phyloP scores from a whole-genome alignment of 2,797 vertebrate species.

The Eulemur albifrons region DNA sequence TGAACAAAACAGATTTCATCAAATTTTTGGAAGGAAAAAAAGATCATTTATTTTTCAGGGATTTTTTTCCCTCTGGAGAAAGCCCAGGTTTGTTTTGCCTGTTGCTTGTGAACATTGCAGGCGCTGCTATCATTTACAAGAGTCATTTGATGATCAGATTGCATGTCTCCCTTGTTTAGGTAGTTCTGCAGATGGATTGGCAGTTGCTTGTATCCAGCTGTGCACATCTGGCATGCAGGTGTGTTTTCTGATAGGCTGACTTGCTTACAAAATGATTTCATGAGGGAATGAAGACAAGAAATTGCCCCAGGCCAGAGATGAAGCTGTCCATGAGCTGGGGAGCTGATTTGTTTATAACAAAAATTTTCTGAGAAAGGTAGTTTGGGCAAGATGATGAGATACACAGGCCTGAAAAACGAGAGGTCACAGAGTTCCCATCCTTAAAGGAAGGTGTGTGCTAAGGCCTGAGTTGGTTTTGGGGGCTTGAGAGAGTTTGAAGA shows the following conservation, averaged over 20 bases:
- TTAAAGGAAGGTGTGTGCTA: no score
- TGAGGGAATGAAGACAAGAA: constrained; percentile 9
- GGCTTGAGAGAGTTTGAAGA: not conserved
- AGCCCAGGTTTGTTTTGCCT: not conserved
- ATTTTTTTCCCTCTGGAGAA: not conserved
- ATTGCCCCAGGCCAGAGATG: not conserved
- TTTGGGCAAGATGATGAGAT: not conserved
- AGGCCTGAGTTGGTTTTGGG: not conserved
- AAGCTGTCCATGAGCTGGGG: not conserved
- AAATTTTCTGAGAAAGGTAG: not conserved
- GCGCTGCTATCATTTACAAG: not conserved
- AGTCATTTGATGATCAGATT: not conserved
- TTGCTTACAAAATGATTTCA: constrained; percentile 43
- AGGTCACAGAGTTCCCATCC: not conserved
- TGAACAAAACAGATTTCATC: not conserved
- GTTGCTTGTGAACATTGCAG: not conserved
- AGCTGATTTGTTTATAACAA: not conserved
- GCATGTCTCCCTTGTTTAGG: not conserved
- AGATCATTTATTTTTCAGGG: not conserved
- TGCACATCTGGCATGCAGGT: constrained; percentile 56
- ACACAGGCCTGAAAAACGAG: not conserved
- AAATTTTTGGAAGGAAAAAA: not conserved
- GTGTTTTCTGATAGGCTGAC: not conserved
- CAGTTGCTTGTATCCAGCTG: constrained; percentile 10
- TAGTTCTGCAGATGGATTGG: constrained; percentile 10